Evolutionary conservation across 2,797 vertebrate species (phyloP), one percentile per base, ranked within the genome.

Genomic region (Anableps anableps): DNA sequence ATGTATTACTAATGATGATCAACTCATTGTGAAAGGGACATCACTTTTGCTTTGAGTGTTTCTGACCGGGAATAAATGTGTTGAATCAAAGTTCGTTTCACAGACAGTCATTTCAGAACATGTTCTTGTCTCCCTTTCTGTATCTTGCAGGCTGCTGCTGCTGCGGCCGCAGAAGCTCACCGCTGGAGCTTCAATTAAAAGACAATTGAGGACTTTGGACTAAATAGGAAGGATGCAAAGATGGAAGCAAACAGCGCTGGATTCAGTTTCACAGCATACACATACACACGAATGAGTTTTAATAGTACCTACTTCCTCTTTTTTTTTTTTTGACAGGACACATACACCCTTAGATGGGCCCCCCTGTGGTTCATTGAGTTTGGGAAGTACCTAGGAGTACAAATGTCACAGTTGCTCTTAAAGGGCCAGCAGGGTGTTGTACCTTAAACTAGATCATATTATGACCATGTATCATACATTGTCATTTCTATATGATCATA

Each of bases 311-410:
- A 92, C 90, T 94, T 94, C 94, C 91, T 60, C 77, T 93, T 92
- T 93, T 85, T 89, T 53, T 93, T 92, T 93, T 85, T 89, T 53
- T 64, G 55, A 84, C 76, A 85, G 83, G 86, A 88, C 86, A 87
- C 70, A 73, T 79, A 85, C 79, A 91, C 92, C 91, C 62, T 91
- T 88, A 81, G 89, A 79, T 85, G 78, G 93, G 91, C 88, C 92
- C 92, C 91, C 79, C 82, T 82, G 82, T 81, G 88, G 83, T 75
- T 85, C 76, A 76, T 79, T 92, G 90, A 84, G 85, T 89, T 85
- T 64, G 93, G 93, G 90, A 93, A 94, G 92, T 94, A 93, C 93
- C 92, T 90, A 91, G 83, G 83, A 74, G 90, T 94, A 93, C 91
- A 94, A 94, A 92, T 87, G 93, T 87, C 88, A 83, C 41, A 58